phyloP scores from a whole-genome alignment of 2,797 vertebrate genomes.

The Botia almorhae region DNA sequence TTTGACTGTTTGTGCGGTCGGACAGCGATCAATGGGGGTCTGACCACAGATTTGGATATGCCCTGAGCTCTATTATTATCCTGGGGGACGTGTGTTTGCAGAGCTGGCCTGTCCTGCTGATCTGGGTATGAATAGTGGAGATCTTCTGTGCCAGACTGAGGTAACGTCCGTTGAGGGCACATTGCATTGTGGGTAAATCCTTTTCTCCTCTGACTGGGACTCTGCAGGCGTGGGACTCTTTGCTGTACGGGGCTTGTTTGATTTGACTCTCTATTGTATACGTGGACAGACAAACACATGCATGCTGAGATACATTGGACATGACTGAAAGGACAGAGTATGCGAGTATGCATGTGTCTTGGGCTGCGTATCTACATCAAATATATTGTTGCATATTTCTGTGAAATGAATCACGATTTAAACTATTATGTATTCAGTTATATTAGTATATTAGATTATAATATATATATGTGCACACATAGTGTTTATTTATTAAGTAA shows the following conservation, averaged over 20 bases:
- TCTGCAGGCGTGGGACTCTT: constrained; percentile 8
- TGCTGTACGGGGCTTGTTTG: constrained; percentile 38
- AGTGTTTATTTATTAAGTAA: too few species aligned
- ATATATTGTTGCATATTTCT: too few species aligned
- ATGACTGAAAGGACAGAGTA: background rate
- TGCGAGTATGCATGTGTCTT: background rate
- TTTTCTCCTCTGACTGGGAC: constrained; percentile 72
- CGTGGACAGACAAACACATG: constrained; percentile 8
- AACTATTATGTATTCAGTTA: too few species aligned
- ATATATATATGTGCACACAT: too few species aligned
- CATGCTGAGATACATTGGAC: background rate
- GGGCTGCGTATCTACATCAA: too few species aligned
- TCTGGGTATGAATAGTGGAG: constrained; percentile 73
- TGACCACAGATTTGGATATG: constrained; percentile 55
- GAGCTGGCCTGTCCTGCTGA: constrained; percentile 68
- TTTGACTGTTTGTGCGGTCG: constrained; percentile 46
- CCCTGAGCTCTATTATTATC: constrained; percentile 47
- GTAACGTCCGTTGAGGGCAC: constrained; percentile 79
- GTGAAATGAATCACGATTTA: too few species aligned
- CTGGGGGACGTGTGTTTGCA: background rate
- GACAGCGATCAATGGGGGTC: constrained; percentile 62
- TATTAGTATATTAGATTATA: too few species aligned
- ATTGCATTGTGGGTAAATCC: constrained; percentile 81
- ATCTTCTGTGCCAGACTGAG: constrained; percentile 75
- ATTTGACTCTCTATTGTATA: constrained; percentile 38